Conservation (phyloP, 2,113 vertebrate genomes). For the Zeus faber region DNA sequence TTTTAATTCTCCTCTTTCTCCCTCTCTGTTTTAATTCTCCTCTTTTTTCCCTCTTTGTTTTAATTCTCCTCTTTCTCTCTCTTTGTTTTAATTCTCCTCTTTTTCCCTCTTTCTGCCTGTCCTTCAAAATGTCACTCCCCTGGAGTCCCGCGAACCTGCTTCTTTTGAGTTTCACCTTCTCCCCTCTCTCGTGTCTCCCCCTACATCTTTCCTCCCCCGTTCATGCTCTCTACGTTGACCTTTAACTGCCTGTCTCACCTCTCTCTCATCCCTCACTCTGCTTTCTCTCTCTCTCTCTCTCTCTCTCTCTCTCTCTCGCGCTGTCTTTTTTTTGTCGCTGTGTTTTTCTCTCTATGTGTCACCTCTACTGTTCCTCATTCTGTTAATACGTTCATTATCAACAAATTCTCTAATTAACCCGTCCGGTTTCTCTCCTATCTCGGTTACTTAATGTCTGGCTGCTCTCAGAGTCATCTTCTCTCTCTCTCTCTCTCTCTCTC, state of each 20-base stretch:
- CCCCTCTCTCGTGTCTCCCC: neutral
- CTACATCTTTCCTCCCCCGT: neutral
- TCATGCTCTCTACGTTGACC: neutral
- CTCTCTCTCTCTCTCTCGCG: slow-evolving; percentile 13
- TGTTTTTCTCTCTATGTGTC: slow-evolving; percentile 73
- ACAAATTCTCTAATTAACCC: slow-evolving; percentile 54
- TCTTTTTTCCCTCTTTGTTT: neutral
- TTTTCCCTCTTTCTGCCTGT: neutral
- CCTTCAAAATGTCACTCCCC: neutral
- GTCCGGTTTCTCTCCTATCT: slow-evolving; percentile 48
- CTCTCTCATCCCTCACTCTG: slow-evolving; percentile 28
- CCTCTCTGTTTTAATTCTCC: neutral
- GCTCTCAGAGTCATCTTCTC: slow-evolving; percentile 29
- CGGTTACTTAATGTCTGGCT: slow-evolving; percentile 31
- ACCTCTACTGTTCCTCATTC: slow-evolving; percentile 81
- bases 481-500: slow-evolving; percentile 9
- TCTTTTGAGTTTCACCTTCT: neutral
- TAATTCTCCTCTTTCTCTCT: neutral
- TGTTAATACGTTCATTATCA: slow-evolving; percentile 89
- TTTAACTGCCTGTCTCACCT: slow-evolving; percentile 7
- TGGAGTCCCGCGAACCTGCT: neutral
- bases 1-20: neutral
- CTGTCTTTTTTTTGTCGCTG: slow-evolving; percentile 54
- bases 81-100: neutral
- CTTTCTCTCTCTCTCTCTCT: slow-evolving; percentile 34